phyloP scores from a whole-genome alignment of 2,888 invertebrate species.

The Caenorhabditis imperialis region DNA sequence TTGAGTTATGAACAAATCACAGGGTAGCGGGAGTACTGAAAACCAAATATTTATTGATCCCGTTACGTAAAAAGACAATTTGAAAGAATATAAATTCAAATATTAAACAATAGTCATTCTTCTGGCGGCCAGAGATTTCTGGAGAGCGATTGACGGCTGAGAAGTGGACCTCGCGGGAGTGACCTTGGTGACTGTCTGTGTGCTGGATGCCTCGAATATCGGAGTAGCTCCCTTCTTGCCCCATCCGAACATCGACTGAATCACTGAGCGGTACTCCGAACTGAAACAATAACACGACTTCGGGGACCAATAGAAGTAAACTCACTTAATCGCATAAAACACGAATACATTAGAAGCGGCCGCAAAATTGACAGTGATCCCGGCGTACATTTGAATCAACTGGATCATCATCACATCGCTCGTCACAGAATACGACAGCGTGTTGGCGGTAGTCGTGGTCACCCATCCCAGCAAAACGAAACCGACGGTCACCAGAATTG shows the following conservation, averaged over 20 bases:
- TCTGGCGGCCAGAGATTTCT: constrained; percentile 18
- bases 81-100: not conserved
- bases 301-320: not conserved
- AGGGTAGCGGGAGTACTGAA: not conserved
- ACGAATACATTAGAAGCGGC: constrained; percentile 55
- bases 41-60: constrained; percentile 26
- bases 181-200: constrained; percentile 31
- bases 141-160: constrained; percentile 4
- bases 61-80: not conserved
- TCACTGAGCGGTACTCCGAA: constrained; percentile 45
- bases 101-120: constrained; percentile 32
- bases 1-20: not conserved
- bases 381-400: constrained; percentile 59
- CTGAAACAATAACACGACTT: constrained; percentile 18
- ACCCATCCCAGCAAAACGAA: constrained; percentile 57
- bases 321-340: constrained; percentile 57
- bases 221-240: not conserved
- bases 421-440: constrained; percentile 27
- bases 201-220: constrained; percentile 43
- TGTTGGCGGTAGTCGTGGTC: constrained; percentile 49
- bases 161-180: constrained; percentile 22
- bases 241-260: constrained; percentile 37
- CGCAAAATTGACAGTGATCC: constrained; percentile 56
- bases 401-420: constrained; percentile 14
- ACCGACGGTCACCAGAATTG: constrained; percentile 52